These are phyloP conservation scores for Mareca penelope DNA, from an alignment of 2,797 vertebrate genomes.

Conservation along the genomic window DNA sequence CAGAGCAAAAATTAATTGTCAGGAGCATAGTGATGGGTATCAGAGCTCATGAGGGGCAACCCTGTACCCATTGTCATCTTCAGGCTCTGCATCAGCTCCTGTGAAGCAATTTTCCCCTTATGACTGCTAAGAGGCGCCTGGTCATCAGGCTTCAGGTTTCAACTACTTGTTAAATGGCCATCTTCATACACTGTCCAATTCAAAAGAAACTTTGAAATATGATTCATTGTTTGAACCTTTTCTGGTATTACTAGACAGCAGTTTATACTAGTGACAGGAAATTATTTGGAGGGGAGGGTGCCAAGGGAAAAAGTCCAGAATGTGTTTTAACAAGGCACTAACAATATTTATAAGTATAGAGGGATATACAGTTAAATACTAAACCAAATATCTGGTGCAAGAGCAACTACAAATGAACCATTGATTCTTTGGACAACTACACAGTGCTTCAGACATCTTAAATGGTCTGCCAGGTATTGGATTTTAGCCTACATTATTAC, in stretches of 20 bases:
- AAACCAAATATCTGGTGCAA: conserved; percentile 20
- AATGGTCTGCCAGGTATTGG: neutral
- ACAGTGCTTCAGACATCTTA: neutral
- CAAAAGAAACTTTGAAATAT: neutral
- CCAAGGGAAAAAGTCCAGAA: neutral
- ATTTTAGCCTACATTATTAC: neutral
- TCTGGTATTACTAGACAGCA: neutral
- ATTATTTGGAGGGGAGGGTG: neutral
- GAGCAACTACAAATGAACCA: conserved; percentile 1
- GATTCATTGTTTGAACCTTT: neutral
- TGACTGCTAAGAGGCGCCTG: neutral
- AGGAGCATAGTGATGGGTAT: neutral
- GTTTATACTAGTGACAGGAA: neutral
- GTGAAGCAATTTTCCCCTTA: neutral
- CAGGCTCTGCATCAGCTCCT: neutral
- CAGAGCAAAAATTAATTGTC: neutral
- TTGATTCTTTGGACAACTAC: conserved; percentile 14
- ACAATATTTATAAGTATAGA: conserved; percentile 9
- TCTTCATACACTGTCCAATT: neutral
- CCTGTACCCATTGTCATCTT: neutral
- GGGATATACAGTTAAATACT: conserved; percentile 15
- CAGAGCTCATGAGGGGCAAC: neutral
- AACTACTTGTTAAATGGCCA: accelerated
- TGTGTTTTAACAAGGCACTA: conserved; percentile 24
- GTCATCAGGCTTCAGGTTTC: neutral